Evolutionary conservation across 1,140 invertebrate species (phyloP).

Genomic region (Tetramorium simillimum): DNA sequence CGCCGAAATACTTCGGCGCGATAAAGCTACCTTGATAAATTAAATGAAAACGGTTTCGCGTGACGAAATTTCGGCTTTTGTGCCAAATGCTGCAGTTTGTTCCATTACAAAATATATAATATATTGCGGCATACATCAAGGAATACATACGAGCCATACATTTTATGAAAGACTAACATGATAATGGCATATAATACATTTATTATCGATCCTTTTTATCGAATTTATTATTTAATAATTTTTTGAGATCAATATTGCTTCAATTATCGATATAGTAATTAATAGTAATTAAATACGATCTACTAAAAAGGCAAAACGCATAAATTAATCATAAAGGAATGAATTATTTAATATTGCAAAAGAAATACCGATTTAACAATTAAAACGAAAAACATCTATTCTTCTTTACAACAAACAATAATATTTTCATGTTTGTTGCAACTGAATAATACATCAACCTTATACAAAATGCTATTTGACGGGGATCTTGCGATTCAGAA

Average conservation of each 20-base stretch:
- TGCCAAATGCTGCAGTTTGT: conserved; percentile 32
- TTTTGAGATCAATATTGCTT: not conserved
- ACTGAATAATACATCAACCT: not conserved
- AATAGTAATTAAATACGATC: not conserved
- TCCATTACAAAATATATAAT: conserved; percentile 36
- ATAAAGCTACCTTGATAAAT: not conserved
- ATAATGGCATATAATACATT: not conserved
- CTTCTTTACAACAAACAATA: not conserved
- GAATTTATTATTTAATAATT: not conserved
- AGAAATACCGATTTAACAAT: not conserved
- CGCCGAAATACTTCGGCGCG: conserved; percentile 27
- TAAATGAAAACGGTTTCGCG: conserved; percentile 38
- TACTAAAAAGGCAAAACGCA: not conserved
- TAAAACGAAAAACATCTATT: not conserved
- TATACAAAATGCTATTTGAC: too few species aligned
- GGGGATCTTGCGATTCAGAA: not conserved
- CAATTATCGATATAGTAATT: not conserved
- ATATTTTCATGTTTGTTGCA: not conserved
- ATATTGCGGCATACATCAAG: not conserved
- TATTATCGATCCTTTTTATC: not conserved
- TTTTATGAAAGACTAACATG: not conserved
- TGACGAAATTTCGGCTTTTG: conserved; percentile 40
- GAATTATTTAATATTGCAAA: not conserved
- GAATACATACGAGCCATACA: not conserved
- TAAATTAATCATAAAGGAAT: not conserved